Conservation (phyloP, 2,888 invertebrate genomes). For the Platycheirus albimanus region DNA sequence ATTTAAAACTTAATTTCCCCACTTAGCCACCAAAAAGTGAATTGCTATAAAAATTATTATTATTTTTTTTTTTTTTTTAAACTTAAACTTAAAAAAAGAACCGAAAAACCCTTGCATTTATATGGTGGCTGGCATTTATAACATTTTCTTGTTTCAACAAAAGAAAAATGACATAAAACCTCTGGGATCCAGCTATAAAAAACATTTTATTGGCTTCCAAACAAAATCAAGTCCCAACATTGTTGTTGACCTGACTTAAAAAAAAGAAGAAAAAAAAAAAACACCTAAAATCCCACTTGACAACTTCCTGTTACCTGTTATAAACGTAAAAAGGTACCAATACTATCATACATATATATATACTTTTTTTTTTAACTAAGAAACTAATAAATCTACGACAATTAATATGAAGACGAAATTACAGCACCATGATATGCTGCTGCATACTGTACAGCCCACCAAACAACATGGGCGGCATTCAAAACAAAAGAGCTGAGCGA, state of each 20-base stretch:
- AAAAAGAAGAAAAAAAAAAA: background rate
- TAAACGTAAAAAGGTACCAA: too few species aligned
- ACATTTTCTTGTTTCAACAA: conserved; percentile 11
- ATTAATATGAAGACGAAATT: conserved; percentile 60
- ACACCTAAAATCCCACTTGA: conserved; percentile 35
- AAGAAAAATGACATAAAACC: conserved; percentile 52
- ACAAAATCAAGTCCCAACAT: conserved; percentile 37
- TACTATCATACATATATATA: background rate
- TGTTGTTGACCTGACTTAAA: conserved; percentile 6
- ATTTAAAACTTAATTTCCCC: conserved; percentile 48
- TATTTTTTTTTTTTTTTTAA: too few species aligned
- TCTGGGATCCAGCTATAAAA: conserved; percentile 13
- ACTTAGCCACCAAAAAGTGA: conserved; percentile 42
- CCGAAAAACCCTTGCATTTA: conserved; percentile 38
- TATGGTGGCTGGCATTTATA: conserved; percentile 46
- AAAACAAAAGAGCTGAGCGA: conserved; percentile 69
- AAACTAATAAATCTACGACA: conserved; percentile 66
- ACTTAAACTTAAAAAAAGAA: too few species aligned
- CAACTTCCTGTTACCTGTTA: conserved; percentile 59
- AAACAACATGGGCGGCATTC: conserved; percentile 61
- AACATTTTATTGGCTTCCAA: conserved; percentile 56
- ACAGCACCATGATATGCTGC: conserved; percentile 8
- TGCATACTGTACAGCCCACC: conserved; percentile 36
- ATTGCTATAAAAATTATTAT: background rate
- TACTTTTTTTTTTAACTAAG: background rate